A percentile compares a stretch with the other conserved stretches of the same genome.
phyloP scores from a whole-genome alignment of 1,140 invertebrate species.

The Camponotus floridanus region DNA sequence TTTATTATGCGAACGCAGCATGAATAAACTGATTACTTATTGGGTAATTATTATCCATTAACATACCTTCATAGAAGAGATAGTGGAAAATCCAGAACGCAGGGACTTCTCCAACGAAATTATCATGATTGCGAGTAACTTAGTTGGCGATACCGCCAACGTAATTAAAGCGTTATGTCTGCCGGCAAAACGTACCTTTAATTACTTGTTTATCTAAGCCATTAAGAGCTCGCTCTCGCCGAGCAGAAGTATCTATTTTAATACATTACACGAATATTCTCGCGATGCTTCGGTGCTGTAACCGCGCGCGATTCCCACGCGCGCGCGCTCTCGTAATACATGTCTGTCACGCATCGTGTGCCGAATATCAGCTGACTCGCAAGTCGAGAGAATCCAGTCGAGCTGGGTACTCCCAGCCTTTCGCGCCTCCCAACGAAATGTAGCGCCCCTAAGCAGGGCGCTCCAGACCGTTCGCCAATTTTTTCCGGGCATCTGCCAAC shows the following conservation, averaged over 20 bases:
- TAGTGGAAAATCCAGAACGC: constrained; percentile 32
- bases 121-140: not conserved
- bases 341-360: constrained; percentile 58
- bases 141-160: not conserved
- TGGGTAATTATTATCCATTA: not conserved
- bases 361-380: constrained; percentile 63
- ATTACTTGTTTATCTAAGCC: constrained; percentile 56
- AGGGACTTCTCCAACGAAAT: constrained; percentile 30
- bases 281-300: constrained; percentile 21
- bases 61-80: not conserved
- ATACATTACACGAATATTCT: constrained; percentile 50
- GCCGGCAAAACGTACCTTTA: constrained; percentile 50
- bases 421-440: constrained; percentile 57
- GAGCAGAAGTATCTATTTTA: constrained; percentile 49
- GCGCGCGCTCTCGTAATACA: constrained; percentile 18
- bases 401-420: constrained; percentile 5
- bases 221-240: constrained; percentile 33
- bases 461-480: constrained; percentile 54
- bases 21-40: constrained; percentile 11
- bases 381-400: constrained; percentile 56
- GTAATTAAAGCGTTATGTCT: constrained; percentile 56
- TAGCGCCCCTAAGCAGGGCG: constrained; percentile 30
- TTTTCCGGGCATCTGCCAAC: constrained; percentile 67
- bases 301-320: constrained; percentile 29
- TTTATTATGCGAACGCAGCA: not conserved